Evolutionary conservation across 2,888 invertebrate species (phyloP), one percentile per base, ranked within the genome.

Genomic region (Pardosa pseudoannulata): DNA sequence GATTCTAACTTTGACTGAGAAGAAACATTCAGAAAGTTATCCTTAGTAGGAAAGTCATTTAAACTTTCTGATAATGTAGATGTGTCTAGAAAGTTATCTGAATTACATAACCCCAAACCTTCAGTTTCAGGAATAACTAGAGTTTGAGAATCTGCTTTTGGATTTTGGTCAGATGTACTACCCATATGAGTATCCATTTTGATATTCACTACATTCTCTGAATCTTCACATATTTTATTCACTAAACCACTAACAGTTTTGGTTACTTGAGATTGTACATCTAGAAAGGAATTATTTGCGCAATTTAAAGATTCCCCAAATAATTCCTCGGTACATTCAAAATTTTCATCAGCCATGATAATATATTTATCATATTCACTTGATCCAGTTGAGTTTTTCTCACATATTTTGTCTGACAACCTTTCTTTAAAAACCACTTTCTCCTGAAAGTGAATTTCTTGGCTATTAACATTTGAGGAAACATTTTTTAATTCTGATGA

Each of bases 101-200:
- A 7, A 23, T 23, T 5, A 23, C 5, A 56, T 23, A 56, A 23
- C 5, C 56, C 56, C 23, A 56, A 23, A 11, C 56, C 56, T 70
- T 65, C 82, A 28, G 82, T 83, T 67, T 83, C 82, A 28, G 82
- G 82, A 46, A 83, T 65, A 19, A 71, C 46, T 9, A 83, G 50
- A 62, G 76, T n/a, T 28, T 83, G 76, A 70, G 82, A 39, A n/a
- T 82, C 76, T 31, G 32, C 9, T 36, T 32, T 32, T 9, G 23
- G 11, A 23, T 27, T 13, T 19, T 0, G 28, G 62, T 23, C 62
- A 23, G 36, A n/a, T n/a, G n/a, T n/a, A n/a, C n/a, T 36, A 36
- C 9, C 9, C 6, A 36, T 36, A 9, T 36, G 5, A 7, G 9
- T 7, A 7, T 36, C 9, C 5, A 9, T 36, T 36, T 36, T 9